A percentile compares a stretch with the other conserved stretches of the same genome.
Evolutionary conservation across 2,113 vertebrate species (phyloP).

Genomic region (Pelecanoides urinatrix): DNA sequence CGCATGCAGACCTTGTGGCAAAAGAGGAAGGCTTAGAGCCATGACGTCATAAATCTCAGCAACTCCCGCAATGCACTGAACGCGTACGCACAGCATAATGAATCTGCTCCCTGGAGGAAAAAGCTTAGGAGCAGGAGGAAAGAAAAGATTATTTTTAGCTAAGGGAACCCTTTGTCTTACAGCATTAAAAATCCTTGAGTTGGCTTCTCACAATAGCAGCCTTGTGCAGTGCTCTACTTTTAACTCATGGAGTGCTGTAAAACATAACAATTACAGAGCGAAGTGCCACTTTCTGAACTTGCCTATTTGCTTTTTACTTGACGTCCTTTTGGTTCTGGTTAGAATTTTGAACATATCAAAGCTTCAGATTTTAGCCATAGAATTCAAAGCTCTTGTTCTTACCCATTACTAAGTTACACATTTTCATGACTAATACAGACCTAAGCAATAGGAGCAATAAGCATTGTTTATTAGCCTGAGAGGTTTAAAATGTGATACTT

Average conservation of each 20-base stretch:
- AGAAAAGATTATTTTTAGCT: conserved; percentile 71
- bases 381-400: background rate
- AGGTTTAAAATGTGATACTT: background rate
- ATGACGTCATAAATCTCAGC: conserved; percentile 58
- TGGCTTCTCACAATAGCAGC: conserved; percentile 52
- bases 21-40: conserved; percentile 33
- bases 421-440: background rate
- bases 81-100: background rate
- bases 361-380: background rate
- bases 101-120: conserved; percentile 51
- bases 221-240: conserved; percentile 30
- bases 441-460: background rate
- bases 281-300: background rate
- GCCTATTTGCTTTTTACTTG: background rate
- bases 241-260: conserved; percentile 10
- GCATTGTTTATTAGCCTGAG: background rate
- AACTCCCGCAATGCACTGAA: conserved; percentile 30
- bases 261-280: background rate
- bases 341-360: background rate
- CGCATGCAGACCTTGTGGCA: background rate
- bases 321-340: background rate
- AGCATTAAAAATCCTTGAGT: conserved; percentile 45
- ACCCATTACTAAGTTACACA: background rate
- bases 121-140: conserved; percentile 54
- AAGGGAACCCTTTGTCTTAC: conserved; percentile 68